Conservation (phyloP, 2,797 vertebrate genomes). For the Acrossocheilus wenchowensis region DNA sequence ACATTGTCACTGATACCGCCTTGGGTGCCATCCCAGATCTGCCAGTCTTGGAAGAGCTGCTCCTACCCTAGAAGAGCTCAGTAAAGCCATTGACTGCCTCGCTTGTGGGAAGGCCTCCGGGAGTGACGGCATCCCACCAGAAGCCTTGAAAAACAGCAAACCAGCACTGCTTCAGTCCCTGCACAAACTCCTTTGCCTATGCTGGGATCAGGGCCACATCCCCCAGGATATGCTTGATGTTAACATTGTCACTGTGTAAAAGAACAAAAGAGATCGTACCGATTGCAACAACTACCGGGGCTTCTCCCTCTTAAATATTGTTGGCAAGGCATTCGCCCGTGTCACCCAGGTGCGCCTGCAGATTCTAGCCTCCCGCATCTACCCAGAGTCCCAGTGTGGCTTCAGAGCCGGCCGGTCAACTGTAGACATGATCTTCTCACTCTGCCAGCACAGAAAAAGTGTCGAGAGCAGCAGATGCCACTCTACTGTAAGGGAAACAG, state of each 20-base stretch:
- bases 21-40: too few relatives aligned
- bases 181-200: background rate
- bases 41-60: too few relatives aligned
- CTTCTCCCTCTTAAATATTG: slow-evolving; percentile 44
- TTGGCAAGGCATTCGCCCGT: slow-evolving; percentile 1
- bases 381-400: slow-evolving; percentile 28
- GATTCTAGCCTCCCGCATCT: background rate
- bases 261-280: slow-evolving; percentile 26
- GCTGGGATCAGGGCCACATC: background rate
- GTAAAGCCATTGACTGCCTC: too few relatives aligned
- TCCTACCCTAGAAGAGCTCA: too few relatives aligned
- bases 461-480: slow-evolving; percentile 2
- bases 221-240: background rate
- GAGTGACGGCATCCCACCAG: background rate
- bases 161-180: too few relatives aligned
- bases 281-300: slow-evolving; percentile 12
- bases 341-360: background rate
- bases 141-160: too few relatives aligned
- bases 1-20: background rate
- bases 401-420: slow-evolving; percentile 5
- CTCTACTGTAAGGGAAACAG: background rate
- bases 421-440: slow-evolving; percentile 25
- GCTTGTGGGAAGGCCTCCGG: too few relatives aligned
- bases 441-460: background rate
- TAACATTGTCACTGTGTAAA: background rate